phyloP scores from a whole-genome alignment of 1,140 invertebrate genomes.

The Lepidotrigona ventralis region DNA sequence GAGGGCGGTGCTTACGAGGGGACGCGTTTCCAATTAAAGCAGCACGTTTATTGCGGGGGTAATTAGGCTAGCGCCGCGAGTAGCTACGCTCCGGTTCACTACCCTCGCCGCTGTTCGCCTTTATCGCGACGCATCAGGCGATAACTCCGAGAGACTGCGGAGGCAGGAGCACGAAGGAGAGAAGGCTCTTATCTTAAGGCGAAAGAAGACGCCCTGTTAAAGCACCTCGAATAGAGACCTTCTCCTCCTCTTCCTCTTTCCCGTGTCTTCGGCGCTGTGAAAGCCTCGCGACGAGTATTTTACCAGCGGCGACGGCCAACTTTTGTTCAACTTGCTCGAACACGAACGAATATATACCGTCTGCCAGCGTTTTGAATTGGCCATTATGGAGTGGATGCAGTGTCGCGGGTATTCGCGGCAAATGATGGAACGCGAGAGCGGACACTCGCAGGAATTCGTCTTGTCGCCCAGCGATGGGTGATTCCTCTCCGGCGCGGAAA shows the following conservation, averaged over 20 bases:
- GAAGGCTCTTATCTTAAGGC: slow-evolving; percentile 42
- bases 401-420: background rate
- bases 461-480: background rate
- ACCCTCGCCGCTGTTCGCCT: slow-evolving; percentile 11
- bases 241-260: background rate
- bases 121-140: slow-evolving; percentile 29
- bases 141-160: slow-evolving; percentile 1
- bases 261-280: slow-evolving; percentile 10
- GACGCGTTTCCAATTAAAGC: slow-evolving; percentile 47
- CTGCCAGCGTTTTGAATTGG: background rate
- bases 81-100: background rate
- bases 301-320: background rate
- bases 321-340: slow-evolving; percentile 7
- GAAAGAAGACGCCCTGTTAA: slow-evolving; percentile 18
- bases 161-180: slow-evolving; percentile 3
- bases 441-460: background rate
- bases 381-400: background rate
- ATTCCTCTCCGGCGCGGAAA: background rate
- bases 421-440: background rate
- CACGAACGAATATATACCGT: background rate
- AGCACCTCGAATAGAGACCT: background rate
- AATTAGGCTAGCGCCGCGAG: slow-evolving; percentile 30
- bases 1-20: slow-evolving; percentile 37
- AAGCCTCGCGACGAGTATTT: slow-evolving; percentile 31
- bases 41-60: slow-evolving; percentile 41